Evolutionary conservation across 1,140 invertebrate genomes (phyloP).

Genomic region (Parasteatoda tepidariorum): DNA sequence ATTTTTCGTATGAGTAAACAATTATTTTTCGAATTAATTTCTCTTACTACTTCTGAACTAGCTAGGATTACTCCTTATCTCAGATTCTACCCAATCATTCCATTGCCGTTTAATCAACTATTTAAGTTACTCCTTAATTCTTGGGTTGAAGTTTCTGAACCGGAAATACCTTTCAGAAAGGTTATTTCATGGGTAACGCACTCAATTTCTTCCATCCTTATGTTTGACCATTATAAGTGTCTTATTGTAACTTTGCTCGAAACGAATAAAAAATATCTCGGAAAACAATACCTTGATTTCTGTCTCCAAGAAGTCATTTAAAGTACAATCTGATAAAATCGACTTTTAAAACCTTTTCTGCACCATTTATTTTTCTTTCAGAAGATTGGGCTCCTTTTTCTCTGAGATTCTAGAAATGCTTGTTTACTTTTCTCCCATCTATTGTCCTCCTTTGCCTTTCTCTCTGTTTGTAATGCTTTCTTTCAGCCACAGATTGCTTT

Average conservation of each 20-base stretch:
- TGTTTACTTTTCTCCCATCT: slow-evolving; percentile 36
- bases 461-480: neutral
- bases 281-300: slow-evolving; percentile 37
- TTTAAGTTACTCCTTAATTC: neutral
- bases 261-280: slow-evolving; percentile 1
- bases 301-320: slow-evolving; percentile 37
- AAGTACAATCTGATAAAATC: slow-evolving; percentile 51
- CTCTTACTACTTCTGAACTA: no score
- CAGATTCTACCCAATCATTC: no score
- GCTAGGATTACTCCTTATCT: no score
- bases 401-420: neutral
- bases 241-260: slow-evolving; percentile 3
- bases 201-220: neutral
- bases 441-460: neutral
- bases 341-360: slow-evolving; percentile 40
- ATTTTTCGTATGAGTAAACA: no score
- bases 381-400: neutral
- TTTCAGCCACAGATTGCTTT: no score
- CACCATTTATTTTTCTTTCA: slow-evolving; percentile 47
- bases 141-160: neutral
- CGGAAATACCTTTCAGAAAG: neutral
- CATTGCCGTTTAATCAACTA: neutral
- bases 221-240: neutral
- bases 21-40: no score
- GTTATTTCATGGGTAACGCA: neutral